These are phyloP conservation scores for Fragum sueziense DNA, from an alignment of 2,888 invertebrate species.

Conservation along the genomic window DNA sequence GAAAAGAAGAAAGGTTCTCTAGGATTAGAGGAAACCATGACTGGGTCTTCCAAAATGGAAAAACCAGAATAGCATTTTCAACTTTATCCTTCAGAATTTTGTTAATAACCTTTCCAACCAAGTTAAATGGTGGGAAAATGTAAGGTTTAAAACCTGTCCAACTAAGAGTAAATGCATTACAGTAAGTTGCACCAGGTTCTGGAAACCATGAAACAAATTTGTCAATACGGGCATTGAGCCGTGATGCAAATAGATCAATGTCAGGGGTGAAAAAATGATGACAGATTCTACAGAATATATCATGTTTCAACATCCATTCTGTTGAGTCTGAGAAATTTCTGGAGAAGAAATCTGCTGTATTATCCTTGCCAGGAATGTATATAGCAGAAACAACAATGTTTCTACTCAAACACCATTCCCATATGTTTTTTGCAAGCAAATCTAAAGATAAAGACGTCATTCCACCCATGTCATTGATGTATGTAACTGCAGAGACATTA, in stretches of 20 bases:
- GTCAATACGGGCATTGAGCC: conserved; percentile 26
- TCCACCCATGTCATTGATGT: conserved; percentile 8
- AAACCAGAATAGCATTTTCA: conserved; percentile 34
- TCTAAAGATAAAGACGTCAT: no score
- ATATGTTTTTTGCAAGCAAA: conserved; percentile 20
- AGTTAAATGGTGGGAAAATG: conserved; percentile 50
- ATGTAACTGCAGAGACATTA: background rate
- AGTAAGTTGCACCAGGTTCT: conserved; percentile 8
- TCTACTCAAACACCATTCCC: conserved; percentile 32
- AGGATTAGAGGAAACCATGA: conserved; percentile 52
- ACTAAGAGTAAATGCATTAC: conserved; percentile 31
- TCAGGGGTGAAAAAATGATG: conserved; percentile 39
- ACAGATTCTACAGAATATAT: conserved; percentile 27
- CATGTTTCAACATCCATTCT: conserved; percentile 52
- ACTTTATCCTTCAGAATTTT: conserved; percentile 44
- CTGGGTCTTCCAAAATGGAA: conserved; percentile 51
- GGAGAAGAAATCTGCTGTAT: conserved; percentile 47
- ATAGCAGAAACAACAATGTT: conserved; percentile 29
- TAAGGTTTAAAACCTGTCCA: conserved; percentile 30
- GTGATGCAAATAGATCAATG: conserved; percentile 41
- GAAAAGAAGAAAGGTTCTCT: conserved; percentile 32
- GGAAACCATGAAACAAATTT: conserved; percentile 37
- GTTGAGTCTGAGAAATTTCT: conserved; percentile 47
- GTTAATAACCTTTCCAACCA: conserved; percentile 37
- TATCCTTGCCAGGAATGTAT: conserved; percentile 31